Evolutionary conservation across 2,888 invertebrate genomes (phyloP), one percentile per base, ranked within the genome.

Genomic region (Mythimna lalbum): DNA sequence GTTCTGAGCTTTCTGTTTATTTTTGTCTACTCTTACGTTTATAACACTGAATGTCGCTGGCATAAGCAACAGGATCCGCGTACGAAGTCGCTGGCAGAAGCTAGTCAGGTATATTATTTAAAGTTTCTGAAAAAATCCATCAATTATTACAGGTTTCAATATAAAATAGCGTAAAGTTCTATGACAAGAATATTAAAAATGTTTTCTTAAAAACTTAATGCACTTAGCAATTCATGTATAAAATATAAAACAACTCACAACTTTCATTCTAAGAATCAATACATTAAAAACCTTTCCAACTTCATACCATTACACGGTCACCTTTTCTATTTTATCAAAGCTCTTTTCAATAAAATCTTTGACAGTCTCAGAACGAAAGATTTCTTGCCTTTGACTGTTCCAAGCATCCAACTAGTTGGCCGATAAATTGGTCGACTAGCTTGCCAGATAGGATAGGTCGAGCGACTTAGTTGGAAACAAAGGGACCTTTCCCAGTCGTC

Each of bases 341-440:
- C 27, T 73, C 63, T 76, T 73, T 78, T 73, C 71, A 74, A 33
- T 66, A 47, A 64, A 71, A 71, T 74, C 63, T 76, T 76, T 71
- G 77, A 68, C 36, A 64, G 67, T 56, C 43, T 65, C 57, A 59
- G 23, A 67, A 59, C 36, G 63, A 50, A 63, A 59, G 62, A 62
- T 60, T 57, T 73, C 65, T 69, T 76, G 53, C 57, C 73, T 68
- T 75, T 70, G 69, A 73, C 56, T 65, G 52, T 56, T 53, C 10
- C 27, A 49, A 57, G 23, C 19, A 39, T 12, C 59, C 31, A 36
- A 73, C 69, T 53, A 19, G 65, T 67, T 21, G 33, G 2, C 9
- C 53, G 49, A 82, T 14, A 17, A 55, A 55, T 78, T 14, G 23
- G 4, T 0, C 36, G 53, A 57, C 7, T 3, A 17, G 7, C 4